These are phyloP conservation scores for Calonectris borealis DNA, from an alignment of 2,113 vertebrate genomes.

Conservation along the genomic window DNA sequence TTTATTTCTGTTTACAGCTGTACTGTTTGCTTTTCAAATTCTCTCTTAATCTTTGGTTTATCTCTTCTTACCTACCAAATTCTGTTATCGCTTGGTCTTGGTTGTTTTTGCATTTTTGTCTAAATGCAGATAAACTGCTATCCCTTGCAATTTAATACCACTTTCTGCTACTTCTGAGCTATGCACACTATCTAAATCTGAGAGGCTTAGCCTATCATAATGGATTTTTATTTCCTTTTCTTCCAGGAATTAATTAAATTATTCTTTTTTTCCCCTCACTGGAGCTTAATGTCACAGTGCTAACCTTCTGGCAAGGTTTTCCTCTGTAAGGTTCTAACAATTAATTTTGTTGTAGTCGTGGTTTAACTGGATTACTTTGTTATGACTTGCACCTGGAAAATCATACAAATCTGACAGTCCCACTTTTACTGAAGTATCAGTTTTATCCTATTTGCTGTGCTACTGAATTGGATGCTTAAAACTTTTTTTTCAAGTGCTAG, in stretches of 20 bases:
- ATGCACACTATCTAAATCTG: neutral
- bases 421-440: neutral
- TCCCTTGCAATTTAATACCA: neutral
- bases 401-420: neutral
- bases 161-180: neutral
- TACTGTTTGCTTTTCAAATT: neutral
- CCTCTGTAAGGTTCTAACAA: neutral
- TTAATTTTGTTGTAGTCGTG: neutral
- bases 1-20: neutral
- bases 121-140: neutral
- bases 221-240: neutral
- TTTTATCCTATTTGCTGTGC: neutral
- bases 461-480: neutral
- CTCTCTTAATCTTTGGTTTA: neutral
- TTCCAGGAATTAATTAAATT: neutral
- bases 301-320: neutral
- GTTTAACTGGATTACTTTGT: neutral
- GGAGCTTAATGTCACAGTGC: neutral
- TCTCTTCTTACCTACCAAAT: neutral
- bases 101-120: neutral
- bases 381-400: neutral
- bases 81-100: neutral
- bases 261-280: neutral
- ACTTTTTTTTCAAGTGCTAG: neutral
- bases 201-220: neutral